These are phyloP conservation scores for Anas bernieri DNA, from an alignment of 2,797 vertebrate genomes.

Conservation along the genomic window DNA sequence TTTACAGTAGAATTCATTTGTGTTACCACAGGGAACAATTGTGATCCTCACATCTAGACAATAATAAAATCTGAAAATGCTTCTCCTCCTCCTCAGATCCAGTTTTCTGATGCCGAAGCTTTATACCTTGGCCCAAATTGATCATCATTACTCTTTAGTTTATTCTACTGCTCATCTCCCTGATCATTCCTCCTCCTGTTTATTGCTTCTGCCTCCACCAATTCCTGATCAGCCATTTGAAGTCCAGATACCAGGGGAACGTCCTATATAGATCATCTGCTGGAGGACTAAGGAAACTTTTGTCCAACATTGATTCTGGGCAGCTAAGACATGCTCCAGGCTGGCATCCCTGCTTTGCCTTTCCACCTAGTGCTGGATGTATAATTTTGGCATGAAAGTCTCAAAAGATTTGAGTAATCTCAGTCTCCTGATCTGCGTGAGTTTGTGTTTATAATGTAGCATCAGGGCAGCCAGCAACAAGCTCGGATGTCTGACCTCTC, in stretches of 20 bases:
- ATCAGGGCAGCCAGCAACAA: background rate
- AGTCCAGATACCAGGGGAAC: background rate
- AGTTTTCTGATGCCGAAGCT: background rate
- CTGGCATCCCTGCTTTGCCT: background rate
- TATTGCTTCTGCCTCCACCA: background rate
- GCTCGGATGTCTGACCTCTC: conserved; percentile 13
- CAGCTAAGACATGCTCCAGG: background rate
- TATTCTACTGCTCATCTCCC: background rate
- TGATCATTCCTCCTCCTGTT: background rate
- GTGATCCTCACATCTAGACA: conserved; percentile 38
- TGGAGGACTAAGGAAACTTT: background rate
- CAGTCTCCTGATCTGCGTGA: background rate
- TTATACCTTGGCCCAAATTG: background rate
- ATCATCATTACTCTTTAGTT: background rate
- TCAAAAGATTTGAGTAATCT: background rate
- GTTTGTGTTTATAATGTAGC: background rate
- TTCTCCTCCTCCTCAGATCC: background rate
- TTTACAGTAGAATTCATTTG: conserved; percentile 60
- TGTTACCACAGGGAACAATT: conserved; percentile 41
- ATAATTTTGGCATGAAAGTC: background rate
- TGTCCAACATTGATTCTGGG: background rate
- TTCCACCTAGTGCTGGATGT: background rate
- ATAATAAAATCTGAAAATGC: conserved; percentile 21
- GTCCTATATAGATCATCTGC: background rate
- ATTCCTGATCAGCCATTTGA: background rate